Percentiles rank a stretch among this genome's conserved stretches.
Evolutionary conservation across 2,113 vertebrate species (phyloP).

Genomic region (Pristiophorus japonicus): DNA sequence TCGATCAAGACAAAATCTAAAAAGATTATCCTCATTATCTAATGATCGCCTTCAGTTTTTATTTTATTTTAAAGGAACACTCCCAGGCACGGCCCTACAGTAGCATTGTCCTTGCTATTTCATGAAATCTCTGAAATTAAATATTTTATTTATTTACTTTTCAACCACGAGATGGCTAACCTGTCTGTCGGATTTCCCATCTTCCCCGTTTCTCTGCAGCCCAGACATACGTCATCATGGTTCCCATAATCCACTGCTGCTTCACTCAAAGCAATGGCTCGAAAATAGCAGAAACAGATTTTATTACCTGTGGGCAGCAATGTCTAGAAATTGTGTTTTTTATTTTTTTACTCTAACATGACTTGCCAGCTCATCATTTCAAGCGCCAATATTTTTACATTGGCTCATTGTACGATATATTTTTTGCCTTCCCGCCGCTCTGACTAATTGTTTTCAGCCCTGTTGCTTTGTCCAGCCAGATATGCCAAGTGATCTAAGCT

Average conservation of each 20-base stretch:
- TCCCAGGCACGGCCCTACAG: neutral
- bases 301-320: neutral
- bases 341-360: neutral
- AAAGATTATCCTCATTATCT: neutral
- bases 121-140: too few relatives aligned
- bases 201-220: neutral
- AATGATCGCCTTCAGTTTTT: neutral
- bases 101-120: neutral
- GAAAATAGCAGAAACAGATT: neutral
- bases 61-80: neutral
- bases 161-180: neutral
- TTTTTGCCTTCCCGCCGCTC: neutral
- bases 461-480: neutral
- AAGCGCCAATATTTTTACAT: neutral
- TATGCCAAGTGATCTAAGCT: neutral
- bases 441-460: neutral
- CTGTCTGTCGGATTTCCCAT: neutral
- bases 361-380: neutral
- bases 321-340: neutral
- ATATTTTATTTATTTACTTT: neutral
- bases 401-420: neutral
- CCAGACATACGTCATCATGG: neutral
- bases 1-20: neutral
- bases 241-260: neutral
- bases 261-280: neutral